Base-by-base conservation (phyloP, 2,888 invertebrate species). In the Omphaloscelis lunosa region DNA sequence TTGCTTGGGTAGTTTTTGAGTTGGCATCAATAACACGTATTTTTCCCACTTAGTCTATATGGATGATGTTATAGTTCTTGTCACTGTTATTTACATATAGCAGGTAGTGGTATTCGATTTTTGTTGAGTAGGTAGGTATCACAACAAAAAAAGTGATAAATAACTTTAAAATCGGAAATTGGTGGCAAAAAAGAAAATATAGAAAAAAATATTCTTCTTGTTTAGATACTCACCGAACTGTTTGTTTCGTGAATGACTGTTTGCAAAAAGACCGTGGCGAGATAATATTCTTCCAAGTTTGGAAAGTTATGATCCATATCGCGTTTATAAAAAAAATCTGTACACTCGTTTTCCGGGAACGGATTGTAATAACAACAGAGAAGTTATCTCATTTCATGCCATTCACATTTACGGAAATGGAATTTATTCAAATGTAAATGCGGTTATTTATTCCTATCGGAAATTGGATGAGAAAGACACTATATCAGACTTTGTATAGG, bases 341-440 rank as follows among this genome's bases (percentile, higher is more conserved):
- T 27, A 20, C 5, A 15, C 27, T 3, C 29, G 20, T 48, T 58
- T 63, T 29, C 12, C 1, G 8, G 0, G 29, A 15, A 8, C 2
- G 17, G 27, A 69, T 77, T 53, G 1, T 17, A 53, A 82, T 67
- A 76, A 56, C 17, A 66, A 65, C 51, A n/a, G 11, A 23, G 11
- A 59, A 71, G 12, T 72, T 59, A 34, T 56, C 20, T 65, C 20
- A 73, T 72, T 72, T 41, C 48, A 81, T 17, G 27, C 23, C 23
- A n/a, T 27, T 58, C 39, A 51, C 61, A 56, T 72, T 59, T 68
- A 53, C 39, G 27, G n/a, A 56, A 68, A 59, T 53, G 27, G 34
- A 83, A 59, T 66, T 63, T 78, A 84, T 80, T 67, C 51, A 62
- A 41, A 84, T 68, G 67, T 39, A 45, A 84, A 84, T 63, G n/a